Evolutionary conservation across 1,140 invertebrate genomes (phyloP).

Genomic region (Metaphire vulgaris): DNA sequence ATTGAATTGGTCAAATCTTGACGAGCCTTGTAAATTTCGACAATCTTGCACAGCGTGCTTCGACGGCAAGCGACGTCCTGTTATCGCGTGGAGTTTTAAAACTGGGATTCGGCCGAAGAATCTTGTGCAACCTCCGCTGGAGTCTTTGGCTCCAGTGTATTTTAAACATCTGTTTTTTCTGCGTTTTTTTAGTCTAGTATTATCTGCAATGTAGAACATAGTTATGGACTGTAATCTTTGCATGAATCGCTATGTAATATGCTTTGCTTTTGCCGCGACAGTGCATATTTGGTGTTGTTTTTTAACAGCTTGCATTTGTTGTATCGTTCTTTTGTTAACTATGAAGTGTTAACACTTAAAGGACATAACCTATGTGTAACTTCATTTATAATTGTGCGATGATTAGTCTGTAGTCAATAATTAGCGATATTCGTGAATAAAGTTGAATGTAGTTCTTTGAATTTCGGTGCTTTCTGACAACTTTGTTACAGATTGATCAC

Average conservation of each 20-base stretch:
- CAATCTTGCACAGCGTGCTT: too few relatives aligned
- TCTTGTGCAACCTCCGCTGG: background rate
- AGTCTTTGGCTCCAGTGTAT: background rate
- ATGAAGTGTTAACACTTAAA: background rate
- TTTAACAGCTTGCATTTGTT: background rate
- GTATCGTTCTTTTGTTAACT: background rate
- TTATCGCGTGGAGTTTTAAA: too few relatives aligned
- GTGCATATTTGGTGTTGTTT: background rate
- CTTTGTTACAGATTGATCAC: too few relatives aligned
- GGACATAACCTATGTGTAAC: background rate
- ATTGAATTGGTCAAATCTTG: too few relatives aligned
- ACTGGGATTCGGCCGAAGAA: background rate
- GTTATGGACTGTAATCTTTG: background rate
- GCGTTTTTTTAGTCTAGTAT: background rate
- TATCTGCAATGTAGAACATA: background rate
- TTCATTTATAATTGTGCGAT: background rate
- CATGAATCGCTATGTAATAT: background rate
- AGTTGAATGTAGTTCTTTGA: background rate
- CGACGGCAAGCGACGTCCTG: too few relatives aligned
- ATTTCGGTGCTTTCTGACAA: too few relatives aligned
- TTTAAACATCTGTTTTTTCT: constrained; percentile 1
- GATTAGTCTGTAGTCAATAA: background rate
- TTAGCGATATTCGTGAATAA: background rate
- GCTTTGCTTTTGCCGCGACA: background rate
- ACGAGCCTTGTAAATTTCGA: too few relatives aligned